Evolutionary conservation across 2,888 invertebrate genomes (phyloP), one percentile per base, ranked within the genome.

Genomic region (Drosophila anomalata): DNA sequence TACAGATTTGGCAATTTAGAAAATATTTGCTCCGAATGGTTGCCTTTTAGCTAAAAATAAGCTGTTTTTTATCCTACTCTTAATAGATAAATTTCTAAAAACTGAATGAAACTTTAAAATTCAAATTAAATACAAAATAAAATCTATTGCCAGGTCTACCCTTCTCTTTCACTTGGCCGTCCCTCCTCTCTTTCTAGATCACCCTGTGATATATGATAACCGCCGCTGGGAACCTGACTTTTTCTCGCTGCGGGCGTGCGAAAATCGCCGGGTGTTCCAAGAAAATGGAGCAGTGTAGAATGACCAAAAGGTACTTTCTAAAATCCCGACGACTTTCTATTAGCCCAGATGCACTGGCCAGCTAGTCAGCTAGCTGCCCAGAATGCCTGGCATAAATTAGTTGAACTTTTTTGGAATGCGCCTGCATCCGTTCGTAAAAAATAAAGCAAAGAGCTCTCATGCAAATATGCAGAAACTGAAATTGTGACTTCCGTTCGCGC

Each of bases 401-500:
- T 54, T 71, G 53, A 63, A 52, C 65, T 62, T 66, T 75, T 61
- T 42, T 20, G 66, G 53, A 82, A 75, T 73, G 68, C 67, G 68
- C 46, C 50, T 62, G 62, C 79, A 78, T 82, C 79, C 79, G 85
- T 65, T 63, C 29, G 22, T 42, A 56, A 22, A 33, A 54, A n/a
- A 36, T 51, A 62, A 41, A 31, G 47, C 55, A 68, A 44, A 55
- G 67, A 61, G 48, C 46, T 57, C 51, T 60, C 57, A 72, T 59
- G 73, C 68, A 68, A 71, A 73, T 66, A 26, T 53, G 33, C 36
- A 44, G 29, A 52, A 77, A 72, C 61, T 62, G 73, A 78, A 78
- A 71, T 74, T 80, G 73, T 79, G 75, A 73, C 73, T 80, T 84
- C 84, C 81, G 81, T 77, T 75, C n/a, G 39, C n/a, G 39, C 24